Conservation (phyloP, 2,888 invertebrate species). For the Pocota personata region DNA sequence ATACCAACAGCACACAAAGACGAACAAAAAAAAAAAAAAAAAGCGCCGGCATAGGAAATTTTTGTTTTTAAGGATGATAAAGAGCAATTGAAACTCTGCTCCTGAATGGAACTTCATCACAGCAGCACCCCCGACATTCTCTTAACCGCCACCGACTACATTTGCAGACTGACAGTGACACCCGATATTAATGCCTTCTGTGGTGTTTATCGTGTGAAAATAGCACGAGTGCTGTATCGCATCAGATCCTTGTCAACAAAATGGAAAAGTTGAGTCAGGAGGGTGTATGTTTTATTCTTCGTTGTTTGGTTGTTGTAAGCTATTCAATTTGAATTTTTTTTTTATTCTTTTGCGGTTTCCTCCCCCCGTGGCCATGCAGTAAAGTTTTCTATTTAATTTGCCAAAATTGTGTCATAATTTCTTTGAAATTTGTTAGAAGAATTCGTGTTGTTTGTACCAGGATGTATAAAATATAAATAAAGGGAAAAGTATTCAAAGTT, state of each 20-base stretch:
- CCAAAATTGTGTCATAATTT: conserved; percentile 16
- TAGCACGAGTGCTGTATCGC: not conserved
- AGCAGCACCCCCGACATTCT: not conserved
- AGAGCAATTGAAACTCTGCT: not conserved
- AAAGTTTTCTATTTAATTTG: conserved; percentile 27
- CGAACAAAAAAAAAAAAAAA: not conserved
- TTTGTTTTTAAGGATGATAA: not conserved
- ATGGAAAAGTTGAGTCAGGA: not conserved
- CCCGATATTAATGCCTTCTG: conserved; percentile 5
- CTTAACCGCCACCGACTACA: not conserved
- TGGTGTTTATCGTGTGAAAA: conserved; percentile 30
- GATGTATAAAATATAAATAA: too few relatives aligned
- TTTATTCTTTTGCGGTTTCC: not conserved
- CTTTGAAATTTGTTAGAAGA: not conserved
- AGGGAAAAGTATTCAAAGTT: not conserved
- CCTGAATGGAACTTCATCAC: not conserved
- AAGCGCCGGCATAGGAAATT: too few relatives aligned
- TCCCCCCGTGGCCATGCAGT: not conserved
- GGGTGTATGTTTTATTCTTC: not conserved
- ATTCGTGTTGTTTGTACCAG: conserved; percentile 2
- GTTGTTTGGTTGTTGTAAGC: not conserved
- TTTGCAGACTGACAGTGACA: not conserved
- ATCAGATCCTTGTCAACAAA: not conserved
- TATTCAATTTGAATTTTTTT: not conserved
- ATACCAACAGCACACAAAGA: not conserved